Base-by-base conservation (phyloP, 2,797 vertebrate species). In the Scomberomorus guttatus region DNA sequence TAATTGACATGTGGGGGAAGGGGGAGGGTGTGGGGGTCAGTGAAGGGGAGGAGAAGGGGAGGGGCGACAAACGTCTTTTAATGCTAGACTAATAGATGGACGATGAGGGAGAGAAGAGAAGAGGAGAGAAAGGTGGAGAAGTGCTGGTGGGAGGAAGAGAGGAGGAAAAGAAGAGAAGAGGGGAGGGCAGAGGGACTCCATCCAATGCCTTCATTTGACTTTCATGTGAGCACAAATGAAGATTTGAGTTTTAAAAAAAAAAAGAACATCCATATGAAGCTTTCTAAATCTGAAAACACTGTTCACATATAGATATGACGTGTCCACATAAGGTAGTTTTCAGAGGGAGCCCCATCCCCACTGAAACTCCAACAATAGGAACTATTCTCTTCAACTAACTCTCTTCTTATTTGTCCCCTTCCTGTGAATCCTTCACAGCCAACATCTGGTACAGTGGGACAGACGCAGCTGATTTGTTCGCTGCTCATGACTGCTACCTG, bases 131-230 rank as follows among this genome's bases (percentile, higher is more conserved):
- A 22, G 63, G 48, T 24, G 2, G 60, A 74, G 25, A 27, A 8
- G 32, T 32, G 32, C 7, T 5, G 32, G 32, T 32, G 32, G 32
- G 32, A 32, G 20, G 13, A 62, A 32, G 15, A 63, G 61, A 42
- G 17, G 14, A 39, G 7, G 37, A n/a, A 4, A 25, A 27, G 27
- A 27, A 54, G 4, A n/a, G 18, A 13, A 34, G 69, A 46, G 67
- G 13, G 44, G 32, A 32, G 60, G 20, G n/a, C 1, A 50, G 2
- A 14, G 62, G 48, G 27, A 37, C 39, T 24, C 34, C 25, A 48
- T 60, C 59, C 51, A 51, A 20, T 51, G 59, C 63, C 65, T 78
- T 86, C 57, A 84, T 91, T 77, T 87, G 79, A 87, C 86, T 92
- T 93, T 92, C 79, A 88, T 89, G 72, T 54, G 69, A 70, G 55